Conservation (phyloP, 2,888 invertebrate genomes). For the Danaus chrysippus region DNA sequence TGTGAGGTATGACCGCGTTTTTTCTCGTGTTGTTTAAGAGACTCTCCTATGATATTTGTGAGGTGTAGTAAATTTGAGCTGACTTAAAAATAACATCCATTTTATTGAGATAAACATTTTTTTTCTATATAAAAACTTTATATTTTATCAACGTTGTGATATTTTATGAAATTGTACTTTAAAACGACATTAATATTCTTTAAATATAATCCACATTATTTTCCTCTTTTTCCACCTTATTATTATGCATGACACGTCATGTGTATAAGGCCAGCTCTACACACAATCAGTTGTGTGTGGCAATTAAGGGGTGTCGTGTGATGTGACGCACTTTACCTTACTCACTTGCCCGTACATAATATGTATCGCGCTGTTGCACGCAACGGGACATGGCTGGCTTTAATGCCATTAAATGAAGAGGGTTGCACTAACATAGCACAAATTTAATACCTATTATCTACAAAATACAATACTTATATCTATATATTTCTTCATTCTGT, state of each 20-base stretch:
- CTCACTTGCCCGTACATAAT: conserved; percentile 1
- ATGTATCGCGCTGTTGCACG: conserved; percentile 2
- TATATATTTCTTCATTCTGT: too few species aligned
- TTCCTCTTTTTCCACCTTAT: too few species aligned
- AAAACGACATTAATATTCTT: too few species aligned
- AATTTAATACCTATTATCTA: neutral
- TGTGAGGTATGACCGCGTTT: neutral
- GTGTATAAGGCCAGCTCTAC: neutral
- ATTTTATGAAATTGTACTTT: too few species aligned
- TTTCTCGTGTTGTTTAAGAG: neutral
- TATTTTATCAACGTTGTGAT: too few species aligned
- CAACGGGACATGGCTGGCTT: neutral
- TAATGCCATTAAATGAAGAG: conserved; percentile 6
- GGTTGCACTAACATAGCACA: neutral
- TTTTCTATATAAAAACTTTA: too few species aligned
- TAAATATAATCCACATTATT: neutral
- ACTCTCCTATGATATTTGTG: neutral
- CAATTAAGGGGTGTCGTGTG: conserved; percentile 6
- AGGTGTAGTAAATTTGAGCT: too few species aligned
- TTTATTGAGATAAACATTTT: too few species aligned
- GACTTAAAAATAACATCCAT: too few species aligned
- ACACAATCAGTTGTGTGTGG: neutral
- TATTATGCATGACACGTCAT: too few species aligned
- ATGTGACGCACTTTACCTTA: conserved; percentile 1
- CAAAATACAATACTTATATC: too few species aligned